These are phyloP conservation scores for Calliopsis andreniformis DNA, from an alignment of 1,140 invertebrate genomes.

Conservation along the genomic window DNA sequence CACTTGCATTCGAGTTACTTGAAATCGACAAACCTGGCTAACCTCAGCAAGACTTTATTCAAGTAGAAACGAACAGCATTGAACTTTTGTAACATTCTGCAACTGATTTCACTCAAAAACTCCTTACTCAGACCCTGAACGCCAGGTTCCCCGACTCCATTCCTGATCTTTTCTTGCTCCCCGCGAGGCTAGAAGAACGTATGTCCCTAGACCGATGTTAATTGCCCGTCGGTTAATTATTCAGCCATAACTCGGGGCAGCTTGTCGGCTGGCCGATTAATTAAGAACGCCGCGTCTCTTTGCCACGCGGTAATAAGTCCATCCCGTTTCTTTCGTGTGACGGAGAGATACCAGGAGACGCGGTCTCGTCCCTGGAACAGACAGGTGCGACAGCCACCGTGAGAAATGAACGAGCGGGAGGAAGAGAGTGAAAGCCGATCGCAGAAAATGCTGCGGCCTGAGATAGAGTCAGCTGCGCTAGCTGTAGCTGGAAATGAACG, in stretches of 20 bases:
- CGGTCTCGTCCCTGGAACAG: background rate
- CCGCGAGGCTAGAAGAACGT: background rate
- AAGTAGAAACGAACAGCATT: too few species aligned
- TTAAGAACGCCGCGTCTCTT: conserved; percentile 17
- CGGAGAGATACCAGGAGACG: background rate
- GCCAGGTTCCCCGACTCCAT: background rate
- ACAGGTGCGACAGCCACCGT: conserved; percentile 31
- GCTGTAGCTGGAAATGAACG: background rate
- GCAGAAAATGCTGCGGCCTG: conserved; percentile 6
- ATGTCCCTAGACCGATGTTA: conserved; percentile 21
- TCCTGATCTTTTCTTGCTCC: background rate
- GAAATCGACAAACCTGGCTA: too few species aligned
- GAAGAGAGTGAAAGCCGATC: conserved; percentile 18
- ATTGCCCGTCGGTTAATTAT: conserved; percentile 35
- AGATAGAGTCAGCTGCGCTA: background rate
- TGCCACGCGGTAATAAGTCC: conserved; percentile 6
- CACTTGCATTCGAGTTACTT: too few species aligned
- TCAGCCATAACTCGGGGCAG: conserved; percentile 16
- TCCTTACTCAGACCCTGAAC: too few species aligned
- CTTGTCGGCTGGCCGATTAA: conserved; percentile 27
- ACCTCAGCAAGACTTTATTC: too few species aligned
- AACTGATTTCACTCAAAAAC: too few species aligned
- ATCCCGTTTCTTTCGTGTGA: background rate
- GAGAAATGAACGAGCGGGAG: conserved; percentile 17
- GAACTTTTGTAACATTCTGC: too few species aligned